Percentiles rank a stretch among this genome's conserved stretches.
Conservation (phyloP, 2,113 vertebrate species). For the Oncorhynchus gorbuscha region DNA sequence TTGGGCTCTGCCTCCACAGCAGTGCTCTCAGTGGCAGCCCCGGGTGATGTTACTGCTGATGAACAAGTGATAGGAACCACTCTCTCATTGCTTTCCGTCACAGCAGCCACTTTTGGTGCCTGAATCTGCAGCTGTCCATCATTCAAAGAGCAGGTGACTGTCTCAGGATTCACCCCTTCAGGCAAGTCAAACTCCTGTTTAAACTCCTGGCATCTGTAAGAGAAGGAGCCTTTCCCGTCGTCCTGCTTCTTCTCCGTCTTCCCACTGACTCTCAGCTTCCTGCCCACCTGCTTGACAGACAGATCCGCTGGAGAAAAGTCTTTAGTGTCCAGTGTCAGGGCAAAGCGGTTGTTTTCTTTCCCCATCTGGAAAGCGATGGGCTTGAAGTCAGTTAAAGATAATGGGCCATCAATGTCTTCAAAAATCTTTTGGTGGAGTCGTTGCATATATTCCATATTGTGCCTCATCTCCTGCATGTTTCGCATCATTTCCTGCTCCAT, state of each 20-base stretch:
- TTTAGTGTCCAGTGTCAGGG: constrained; percentile 55
- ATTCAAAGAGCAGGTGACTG: constrained; percentile 49
- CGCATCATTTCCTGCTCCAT: constrained; percentile 58
- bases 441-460: constrained; percentile 54
- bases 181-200: constrained; percentile 61
- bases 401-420: constrained; percentile 46
- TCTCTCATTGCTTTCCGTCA: constrained; percentile 37
- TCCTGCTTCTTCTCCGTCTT: constrained; percentile 59
- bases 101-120: constrained; percentile 32
- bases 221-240: constrained; percentile 56
- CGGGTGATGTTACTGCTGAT: neutral
- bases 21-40: neutral
- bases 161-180: constrained; percentile 47
- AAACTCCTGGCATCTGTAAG: constrained; percentile 54
- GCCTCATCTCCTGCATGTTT: constrained; percentile 59
- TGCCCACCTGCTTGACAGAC: constrained; percentile 59
- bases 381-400: constrained; percentile 31
- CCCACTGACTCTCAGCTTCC: constrained; percentile 54
- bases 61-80: constrained; percentile 46
- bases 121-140: constrained; percentile 53
- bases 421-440: constrained; percentile 54
- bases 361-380: constrained; percentile 50
- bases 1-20: neutral
- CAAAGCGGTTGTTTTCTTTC: constrained; percentile 37
- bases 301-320: constrained; percentile 54